These are phyloP conservation scores for Colius striatus DNA, from an alignment of 2,113 vertebrate species.

Conservation along the genomic window DNA sequence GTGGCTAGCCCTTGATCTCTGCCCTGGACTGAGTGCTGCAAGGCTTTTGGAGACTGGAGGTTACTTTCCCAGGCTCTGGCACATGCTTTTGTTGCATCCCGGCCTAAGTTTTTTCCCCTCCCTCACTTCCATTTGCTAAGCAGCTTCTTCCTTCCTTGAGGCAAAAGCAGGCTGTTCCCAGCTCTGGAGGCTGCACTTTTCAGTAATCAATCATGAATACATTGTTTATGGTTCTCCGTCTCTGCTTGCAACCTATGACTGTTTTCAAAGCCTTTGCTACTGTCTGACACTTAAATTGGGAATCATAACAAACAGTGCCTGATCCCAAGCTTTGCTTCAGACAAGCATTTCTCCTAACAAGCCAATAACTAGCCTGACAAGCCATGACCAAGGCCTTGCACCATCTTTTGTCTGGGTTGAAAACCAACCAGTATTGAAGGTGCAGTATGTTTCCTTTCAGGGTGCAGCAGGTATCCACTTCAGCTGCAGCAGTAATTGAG, in stretches of 20 bases:
- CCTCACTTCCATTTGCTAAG: background rate
- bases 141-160: background rate
- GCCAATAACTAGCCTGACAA: background rate
- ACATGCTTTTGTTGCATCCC: background rate
- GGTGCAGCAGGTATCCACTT: background rate
- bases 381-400: background rate
- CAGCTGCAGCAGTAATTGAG: background rate
- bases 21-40: background rate
- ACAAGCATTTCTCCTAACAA: background rate
- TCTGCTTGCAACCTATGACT: background rate
- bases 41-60: background rate
- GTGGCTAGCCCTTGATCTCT: background rate
- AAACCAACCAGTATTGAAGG: background rate
- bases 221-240: background rate
- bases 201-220: background rate
- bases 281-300: background rate
- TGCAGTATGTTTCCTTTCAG: background rate
- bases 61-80: background rate
- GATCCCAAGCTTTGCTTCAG: background rate
- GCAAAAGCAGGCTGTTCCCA: background rate
- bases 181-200: background rate
- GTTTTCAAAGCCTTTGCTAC: background rate
- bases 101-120: background rate
- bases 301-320: background rate
- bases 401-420: background rate